These are phyloP conservation scores for Brachionus koreanus DNA, from an alignment of 1,140 invertebrate genomes.

Conservation along the genomic window DNA sequence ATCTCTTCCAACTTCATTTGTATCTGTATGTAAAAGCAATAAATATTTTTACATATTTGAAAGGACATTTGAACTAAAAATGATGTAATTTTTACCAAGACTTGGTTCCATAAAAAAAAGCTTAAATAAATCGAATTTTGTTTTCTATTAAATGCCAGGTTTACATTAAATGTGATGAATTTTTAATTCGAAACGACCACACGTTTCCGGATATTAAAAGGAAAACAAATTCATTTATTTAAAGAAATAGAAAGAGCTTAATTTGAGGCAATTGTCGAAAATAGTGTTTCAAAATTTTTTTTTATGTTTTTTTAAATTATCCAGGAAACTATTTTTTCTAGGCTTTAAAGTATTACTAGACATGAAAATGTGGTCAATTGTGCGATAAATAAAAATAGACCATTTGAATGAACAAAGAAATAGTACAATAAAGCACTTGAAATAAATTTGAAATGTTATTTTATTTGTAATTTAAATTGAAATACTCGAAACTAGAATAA, in stretches of 20 bases:
- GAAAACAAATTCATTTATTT: not conserved
- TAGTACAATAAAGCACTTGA: conserved; percentile 3
- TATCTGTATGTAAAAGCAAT: not conserved
- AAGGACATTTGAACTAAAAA: not conserved
- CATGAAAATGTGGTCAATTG: conserved; percentile 39
- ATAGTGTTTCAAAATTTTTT: conserved; percentile 6
- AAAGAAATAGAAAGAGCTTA: not conserved
- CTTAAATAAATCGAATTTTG: not conserved
- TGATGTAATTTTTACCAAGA: not conserved
- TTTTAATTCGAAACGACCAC: not conserved
- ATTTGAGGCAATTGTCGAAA: not conserved
- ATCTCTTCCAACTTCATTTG: not conserved
- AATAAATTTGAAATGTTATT: conserved; percentile 17
- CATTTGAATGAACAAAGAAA: not conserved
- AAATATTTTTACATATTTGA: not conserved
- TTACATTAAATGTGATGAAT: too few species aligned
- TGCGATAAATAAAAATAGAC: not conserved
- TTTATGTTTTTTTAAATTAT: conserved; percentile 12
- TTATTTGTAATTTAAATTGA: conserved; percentile 16
- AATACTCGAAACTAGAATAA: conserved; percentile 12
- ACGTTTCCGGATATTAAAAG: not conserved
- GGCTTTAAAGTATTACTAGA: conserved; percentile 10
- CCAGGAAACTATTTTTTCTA: conserved; percentile 5
- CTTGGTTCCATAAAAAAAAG: not conserved
- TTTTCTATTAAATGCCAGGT: too few species aligned